Evolutionary conservation across 2,113 vertebrate species (phyloP), one percentile per base, ranked within the genome.

Genomic region (Cettia cetti): DNA sequence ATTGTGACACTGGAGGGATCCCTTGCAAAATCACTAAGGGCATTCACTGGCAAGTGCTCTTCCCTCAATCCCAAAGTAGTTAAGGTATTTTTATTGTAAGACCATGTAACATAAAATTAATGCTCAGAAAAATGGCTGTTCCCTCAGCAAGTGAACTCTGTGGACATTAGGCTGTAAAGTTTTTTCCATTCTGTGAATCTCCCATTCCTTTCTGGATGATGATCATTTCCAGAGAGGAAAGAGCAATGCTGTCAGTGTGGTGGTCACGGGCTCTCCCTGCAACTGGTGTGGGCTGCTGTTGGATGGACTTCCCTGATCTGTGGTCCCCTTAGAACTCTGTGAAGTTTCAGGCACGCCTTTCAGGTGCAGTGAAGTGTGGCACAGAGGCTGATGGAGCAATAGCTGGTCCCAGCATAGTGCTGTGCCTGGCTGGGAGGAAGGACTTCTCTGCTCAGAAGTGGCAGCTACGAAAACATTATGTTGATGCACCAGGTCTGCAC

Each of bases 391-490:
- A 27, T 15, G 52, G 54, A 57, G 9, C 22, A 61, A 8, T 19
- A 74, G 28, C 10, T 84, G 78, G 22, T 82, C 52, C 56, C 47
- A 87, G 30, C 28, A 54, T 12, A 27, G 20, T 19, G 15, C 59
- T 72, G 27, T 53, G 68, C 17, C 54, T 83, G 42, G 15, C 28
- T 65, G n/a, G 33, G 27, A 63, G 23, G 30, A 39, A 68, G 30
- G 33, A 21, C 5, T 56, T 80, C 18, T 63, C 4, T 1, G 7
- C 64, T 64, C 44, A 61, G 57, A 22, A 40, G 19, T 45, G 78
- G 64, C 9, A 42, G 16, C 20, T 40, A 7, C 0, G 0, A 42
- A 35, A 47, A 20, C 28, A 31, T 8, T 4, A 0, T 8, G 5
- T 64, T 54, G 64, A 60, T 9, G 15, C n/a, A 64, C 16, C 39